A percentile compares a stretch with the other conserved stretches of the same genome.
phyloP scores from a whole-genome alignment of 2,888 invertebrate species.

The Drosophila eohydei region DNA sequence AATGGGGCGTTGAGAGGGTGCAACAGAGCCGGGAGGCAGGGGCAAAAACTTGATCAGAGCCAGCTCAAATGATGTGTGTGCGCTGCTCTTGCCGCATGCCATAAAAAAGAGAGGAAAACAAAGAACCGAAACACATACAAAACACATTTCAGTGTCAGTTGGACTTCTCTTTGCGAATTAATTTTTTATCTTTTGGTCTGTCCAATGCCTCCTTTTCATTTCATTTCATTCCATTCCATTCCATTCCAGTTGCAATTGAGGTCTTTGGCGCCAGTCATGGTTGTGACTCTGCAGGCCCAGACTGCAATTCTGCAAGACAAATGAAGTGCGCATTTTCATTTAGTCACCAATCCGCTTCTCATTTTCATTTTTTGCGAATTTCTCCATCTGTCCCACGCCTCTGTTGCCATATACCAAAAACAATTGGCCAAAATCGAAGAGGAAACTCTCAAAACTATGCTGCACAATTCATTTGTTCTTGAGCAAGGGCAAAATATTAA shows the following conservation, averaged over 20 bases:
- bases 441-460: slow-evolving; percentile 10
- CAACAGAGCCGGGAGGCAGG: background rate
- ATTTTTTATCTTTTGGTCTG: background rate
- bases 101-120: slow-evolving; percentile 11
- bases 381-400: background rate
- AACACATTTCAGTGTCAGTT: slow-evolving; percentile 56
- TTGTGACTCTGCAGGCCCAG: slow-evolving; percentile 8
- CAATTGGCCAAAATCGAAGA: slow-evolving; percentile 32
- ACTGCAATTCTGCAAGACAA: slow-evolving; percentile 29
- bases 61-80: slow-evolving; percentile 51
- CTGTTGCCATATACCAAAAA: slow-evolving; percentile 41
- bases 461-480: slow-evolving; percentile 55
- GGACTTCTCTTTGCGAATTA: background rate
- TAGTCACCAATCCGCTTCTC: slow-evolving; percentile 34
- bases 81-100: slow-evolving; percentile 46
- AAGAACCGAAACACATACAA: slow-evolving; percentile 25
- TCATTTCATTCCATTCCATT: too few species aligned
- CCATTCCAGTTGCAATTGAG: background rate
- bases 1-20: slow-evolving; percentile 23
- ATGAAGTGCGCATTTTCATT: slow-evolving; percentile 63
- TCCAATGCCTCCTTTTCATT: slow-evolving; percentile 3
- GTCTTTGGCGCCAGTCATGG: slow-evolving; percentile 16
- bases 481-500: slow-evolving; percentile 22
- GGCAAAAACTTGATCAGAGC: slow-evolving; percentile 8
- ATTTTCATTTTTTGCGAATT: slow-evolving; percentile 26